Conservation (phyloP, 2,113 vertebrate species). For the Leucoraja erinaceus region DNA sequence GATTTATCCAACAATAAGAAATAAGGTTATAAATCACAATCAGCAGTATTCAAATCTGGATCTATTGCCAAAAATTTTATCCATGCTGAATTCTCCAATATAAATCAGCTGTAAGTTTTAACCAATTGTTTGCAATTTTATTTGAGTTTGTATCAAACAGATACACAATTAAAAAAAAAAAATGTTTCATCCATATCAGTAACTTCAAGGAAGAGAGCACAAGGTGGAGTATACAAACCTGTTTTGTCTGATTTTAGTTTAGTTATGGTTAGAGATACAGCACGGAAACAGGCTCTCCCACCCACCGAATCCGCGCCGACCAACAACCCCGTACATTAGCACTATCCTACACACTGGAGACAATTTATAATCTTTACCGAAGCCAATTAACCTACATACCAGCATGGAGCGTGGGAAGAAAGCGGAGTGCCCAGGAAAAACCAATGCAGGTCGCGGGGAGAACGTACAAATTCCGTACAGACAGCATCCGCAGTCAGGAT, state of each 20-base stretch:
- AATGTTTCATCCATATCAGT: not conserved
- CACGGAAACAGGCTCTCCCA: too few relatives aligned
- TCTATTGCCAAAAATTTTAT: constrained; percentile 3
- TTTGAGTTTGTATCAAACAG: not conserved
- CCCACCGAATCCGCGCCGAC: too few relatives aligned
- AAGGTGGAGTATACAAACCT: not conserved
- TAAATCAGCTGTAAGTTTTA: not conserved
- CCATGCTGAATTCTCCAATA: not conserved
- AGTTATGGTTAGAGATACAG: too few relatives aligned
- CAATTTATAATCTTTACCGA: too few relatives aligned
- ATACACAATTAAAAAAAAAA: not conserved
- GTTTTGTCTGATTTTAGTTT: not conserved
- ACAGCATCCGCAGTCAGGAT: too few relatives aligned
- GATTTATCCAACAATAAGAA: not conserved
- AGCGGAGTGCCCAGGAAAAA: too few relatives aligned
- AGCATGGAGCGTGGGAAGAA: too few relatives aligned
- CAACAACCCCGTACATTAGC: too few relatives aligned
- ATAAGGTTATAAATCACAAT: not conserved
- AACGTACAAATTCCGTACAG: too few relatives aligned
- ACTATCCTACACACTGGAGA: too few relatives aligned
- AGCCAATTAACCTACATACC: too few relatives aligned
- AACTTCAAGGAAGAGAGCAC: not conserved
- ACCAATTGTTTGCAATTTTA: not conserved
- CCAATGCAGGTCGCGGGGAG: too few relatives aligned
- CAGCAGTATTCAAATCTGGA: not conserved